Percentiles rank a stretch among this genome's conserved stretches.
phyloP scores from a whole-genome alignment of 92 coral and sea anemone species.

The Scolanthus callimorphus region DNA sequence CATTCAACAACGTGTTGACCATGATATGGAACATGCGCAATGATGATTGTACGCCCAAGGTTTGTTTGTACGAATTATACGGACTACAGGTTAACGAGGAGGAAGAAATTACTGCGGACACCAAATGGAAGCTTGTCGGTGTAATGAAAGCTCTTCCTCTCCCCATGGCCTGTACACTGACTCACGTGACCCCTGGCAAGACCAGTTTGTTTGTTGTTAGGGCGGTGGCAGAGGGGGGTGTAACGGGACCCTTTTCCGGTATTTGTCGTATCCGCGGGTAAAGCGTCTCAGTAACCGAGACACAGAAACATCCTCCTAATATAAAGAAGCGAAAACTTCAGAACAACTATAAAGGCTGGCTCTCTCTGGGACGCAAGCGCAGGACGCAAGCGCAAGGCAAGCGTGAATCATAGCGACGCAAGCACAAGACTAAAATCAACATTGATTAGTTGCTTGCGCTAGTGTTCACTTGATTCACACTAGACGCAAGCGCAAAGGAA shows the following conservation, averaged over 20 bases:
- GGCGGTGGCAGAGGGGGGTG: background rate
- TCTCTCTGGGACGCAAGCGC: no score
- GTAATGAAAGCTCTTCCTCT: constrained; percentile 14
- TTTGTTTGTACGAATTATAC: background rate
- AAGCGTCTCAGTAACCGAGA: no score
- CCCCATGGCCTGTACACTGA: constrained; percentile 33
- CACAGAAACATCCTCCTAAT: no score
- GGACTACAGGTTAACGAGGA: background rate
- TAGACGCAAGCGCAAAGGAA: no score
- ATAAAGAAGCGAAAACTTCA: no score
- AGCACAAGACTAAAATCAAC: no score
- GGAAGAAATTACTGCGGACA: background rate
- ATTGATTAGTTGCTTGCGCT: no score
- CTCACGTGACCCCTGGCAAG: constrained; percentile 6
- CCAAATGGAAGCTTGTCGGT: constrained; percentile 13
- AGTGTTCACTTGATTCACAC: no score
- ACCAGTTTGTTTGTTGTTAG: constrained; percentile 15
- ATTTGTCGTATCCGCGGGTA: no score
- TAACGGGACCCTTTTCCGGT: constrained; percentile 20
- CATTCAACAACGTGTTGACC: background rate
- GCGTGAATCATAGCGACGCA: no score
- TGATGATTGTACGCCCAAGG: background rate
- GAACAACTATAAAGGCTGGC: no score
- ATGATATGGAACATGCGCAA: background rate
- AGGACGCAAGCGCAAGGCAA: no score